phyloP scores from a whole-genome alignment of 1,140 invertebrate species.

The Drosophila prosaltans region DNA sequence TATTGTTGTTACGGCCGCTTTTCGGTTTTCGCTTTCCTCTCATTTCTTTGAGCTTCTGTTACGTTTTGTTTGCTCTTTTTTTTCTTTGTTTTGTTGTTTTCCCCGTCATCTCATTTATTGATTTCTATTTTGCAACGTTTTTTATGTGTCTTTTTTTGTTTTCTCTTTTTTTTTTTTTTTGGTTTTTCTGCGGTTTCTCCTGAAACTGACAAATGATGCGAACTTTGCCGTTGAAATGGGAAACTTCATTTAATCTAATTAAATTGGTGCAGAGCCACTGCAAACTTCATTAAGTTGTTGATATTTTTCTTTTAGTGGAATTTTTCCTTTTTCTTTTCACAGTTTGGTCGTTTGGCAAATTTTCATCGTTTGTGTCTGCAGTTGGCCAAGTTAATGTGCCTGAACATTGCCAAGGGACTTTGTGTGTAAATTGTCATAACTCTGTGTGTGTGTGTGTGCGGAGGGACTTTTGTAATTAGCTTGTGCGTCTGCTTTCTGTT shows the following conservation, averaged over 20 bases:
- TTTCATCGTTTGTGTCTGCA: conserved; percentile 25
- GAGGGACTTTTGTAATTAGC: conserved; percentile 49
- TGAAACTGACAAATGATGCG: conserved; percentile 62
- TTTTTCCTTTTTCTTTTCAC: background rate
- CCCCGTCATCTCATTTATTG: conserved; percentile 51
- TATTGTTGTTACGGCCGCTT: conserved; percentile 65
- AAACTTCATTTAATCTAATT: conserved; percentile 66
- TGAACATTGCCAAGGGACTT: conserved; percentile 43
- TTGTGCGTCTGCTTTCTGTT: conserved; percentile 27
- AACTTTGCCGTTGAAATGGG: conserved; percentile 52
- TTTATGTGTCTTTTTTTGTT: conserved; percentile 22
- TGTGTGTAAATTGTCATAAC: conserved; percentile 63
- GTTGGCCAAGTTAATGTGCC: conserved; percentile 56
- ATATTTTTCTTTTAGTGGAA: background rate
- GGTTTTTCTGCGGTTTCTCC: conserved; percentile 36
- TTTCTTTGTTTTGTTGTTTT: conserved; percentile 43
- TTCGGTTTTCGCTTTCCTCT: conserved; percentile 38
- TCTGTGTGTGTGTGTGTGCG: conserved; percentile 15
- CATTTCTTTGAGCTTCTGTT: too few species aligned
- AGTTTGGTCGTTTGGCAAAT: conserved; percentile 30
- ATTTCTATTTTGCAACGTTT: conserved; percentile 50
- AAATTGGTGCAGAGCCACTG: conserved; percentile 51
- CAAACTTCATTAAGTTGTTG: conserved; percentile 59
- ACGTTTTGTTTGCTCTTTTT: conserved; percentile 38
- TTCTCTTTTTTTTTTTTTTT: conserved; percentile 22